Percentiles rank a stretch among this genome's conserved stretches.
Evolutionary conservation across 2,888 invertebrate species (phyloP).

Genomic region (Spisula solida): DNA sequence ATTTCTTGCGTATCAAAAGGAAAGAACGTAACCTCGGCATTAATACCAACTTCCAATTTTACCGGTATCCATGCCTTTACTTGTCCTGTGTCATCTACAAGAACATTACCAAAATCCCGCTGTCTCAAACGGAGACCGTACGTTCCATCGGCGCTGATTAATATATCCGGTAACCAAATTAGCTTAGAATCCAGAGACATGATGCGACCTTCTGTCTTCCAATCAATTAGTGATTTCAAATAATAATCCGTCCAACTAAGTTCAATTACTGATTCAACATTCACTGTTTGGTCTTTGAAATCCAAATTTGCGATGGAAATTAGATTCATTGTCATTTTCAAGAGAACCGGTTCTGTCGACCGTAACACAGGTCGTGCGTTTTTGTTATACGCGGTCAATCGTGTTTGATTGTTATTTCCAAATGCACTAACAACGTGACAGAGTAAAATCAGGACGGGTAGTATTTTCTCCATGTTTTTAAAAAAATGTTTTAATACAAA

Average conservation of each 20-base stretch:
- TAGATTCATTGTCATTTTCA: too few relatives aligned
- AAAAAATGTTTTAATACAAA: too few relatives aligned
- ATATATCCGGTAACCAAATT: constrained; percentile 1
- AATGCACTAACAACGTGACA: not conserved
- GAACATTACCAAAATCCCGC: not conserved
- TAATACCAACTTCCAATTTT: not conserved
- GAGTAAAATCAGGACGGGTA: not conserved
- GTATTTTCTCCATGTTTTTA: too few relatives aligned
- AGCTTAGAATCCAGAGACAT: not conserved
- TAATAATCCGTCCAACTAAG: not conserved
- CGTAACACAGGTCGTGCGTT: not conserved
- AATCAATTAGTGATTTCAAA: not conserved
- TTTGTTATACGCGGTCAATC: not conserved
- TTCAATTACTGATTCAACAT: not conserved
- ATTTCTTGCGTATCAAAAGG: constrained; percentile 21
- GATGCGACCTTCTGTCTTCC: not conserved
- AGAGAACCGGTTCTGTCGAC: too few relatives aligned
- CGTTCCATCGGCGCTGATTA: not conserved
- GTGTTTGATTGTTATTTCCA: not conserved
- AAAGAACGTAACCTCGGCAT: not conserved
- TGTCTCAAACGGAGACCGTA: not conserved
- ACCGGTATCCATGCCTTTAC: not conserved
- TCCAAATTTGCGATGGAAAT: not conserved
- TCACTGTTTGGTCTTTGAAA: not conserved
- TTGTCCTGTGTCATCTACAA: not conserved